Percentiles rank a stretch among this genome's conserved stretches.
phyloP scores from a whole-genome alignment of 2,888 invertebrate genomes.

The Allygus modestus region DNA sequence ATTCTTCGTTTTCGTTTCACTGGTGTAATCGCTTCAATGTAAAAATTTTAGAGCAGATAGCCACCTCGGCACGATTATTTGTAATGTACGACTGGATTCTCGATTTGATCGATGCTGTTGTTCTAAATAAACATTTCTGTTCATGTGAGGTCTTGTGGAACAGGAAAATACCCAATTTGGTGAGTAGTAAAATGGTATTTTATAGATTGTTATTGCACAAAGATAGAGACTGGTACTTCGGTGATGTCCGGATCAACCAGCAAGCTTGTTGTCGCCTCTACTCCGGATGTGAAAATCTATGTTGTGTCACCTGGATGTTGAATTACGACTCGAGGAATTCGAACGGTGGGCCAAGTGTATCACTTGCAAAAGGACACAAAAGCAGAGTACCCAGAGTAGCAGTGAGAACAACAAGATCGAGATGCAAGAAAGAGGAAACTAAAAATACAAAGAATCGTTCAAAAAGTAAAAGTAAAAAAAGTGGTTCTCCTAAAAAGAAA shows the following conservation, averaged over 20 bases:
- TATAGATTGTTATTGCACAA: not conserved
- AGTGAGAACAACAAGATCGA: not conserved
- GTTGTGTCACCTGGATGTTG: slow-evolving; percentile 23
- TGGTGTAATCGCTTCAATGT: slow-evolving; percentile 11
- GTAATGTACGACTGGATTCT: slow-evolving; percentile 1
- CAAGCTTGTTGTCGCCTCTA: not conserved
- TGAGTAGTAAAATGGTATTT: slow-evolving; percentile 6
- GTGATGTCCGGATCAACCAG: slow-evolving; percentile 13
- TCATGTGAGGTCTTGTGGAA: not conserved
- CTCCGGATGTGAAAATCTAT: slow-evolving; percentile 8
- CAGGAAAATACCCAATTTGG: not conserved
- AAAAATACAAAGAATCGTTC: not conserved
- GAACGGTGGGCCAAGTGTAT: not conserved
- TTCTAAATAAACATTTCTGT: not conserved
- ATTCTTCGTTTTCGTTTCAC: not conserved
- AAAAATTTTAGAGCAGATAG: slow-evolving; percentile 13
- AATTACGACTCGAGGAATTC: not conserved
- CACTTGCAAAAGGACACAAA: not conserved
- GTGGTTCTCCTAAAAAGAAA: not conserved
- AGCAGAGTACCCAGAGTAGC: not conserved
- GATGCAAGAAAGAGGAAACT: not conserved
- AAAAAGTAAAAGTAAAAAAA: slow-evolving; percentile 10
- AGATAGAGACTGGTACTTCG: not conserved
- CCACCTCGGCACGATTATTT: not conserved
- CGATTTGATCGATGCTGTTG: slow-evolving; percentile 7